These are phyloP conservation scores for Eucidaris tribuloides DNA, from an alignment of 35 echinoderm and acorn worm genomes.

Conservation along the genomic window DNA sequence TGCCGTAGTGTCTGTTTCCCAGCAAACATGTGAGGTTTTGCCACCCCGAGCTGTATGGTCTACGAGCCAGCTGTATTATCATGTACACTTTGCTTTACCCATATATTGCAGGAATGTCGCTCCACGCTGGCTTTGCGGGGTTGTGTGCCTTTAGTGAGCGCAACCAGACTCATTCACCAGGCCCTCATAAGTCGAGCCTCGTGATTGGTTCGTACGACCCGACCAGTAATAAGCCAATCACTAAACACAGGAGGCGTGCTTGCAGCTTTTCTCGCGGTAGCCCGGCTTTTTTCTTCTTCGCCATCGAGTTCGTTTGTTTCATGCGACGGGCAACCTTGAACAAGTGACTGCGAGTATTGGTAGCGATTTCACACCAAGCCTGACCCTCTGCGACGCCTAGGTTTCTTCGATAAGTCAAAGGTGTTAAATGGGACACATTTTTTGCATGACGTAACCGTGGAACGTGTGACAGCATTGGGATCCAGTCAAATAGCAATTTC, in stretches of 20 bases:
- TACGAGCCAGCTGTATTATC: slow-evolving; percentile 17
- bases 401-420: neutral
- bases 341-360: too few relatives aligned
- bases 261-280: too few relatives aligned
- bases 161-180: neutral
- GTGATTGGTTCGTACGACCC: neutral
- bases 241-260: neutral
- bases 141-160: neutral
- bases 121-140: neutral
- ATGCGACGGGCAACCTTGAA: too few relatives aligned
- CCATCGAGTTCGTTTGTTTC: too few relatives aligned
- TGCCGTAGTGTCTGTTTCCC: slow-evolving; percentile 7
- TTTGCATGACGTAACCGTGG: neutral
- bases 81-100: slow-evolving; percentile 27
- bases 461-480: too few relatives aligned
- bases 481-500: neutral
- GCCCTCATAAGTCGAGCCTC: slow-evolving; percentile 4
- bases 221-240: slow-evolving; percentile 17
- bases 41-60: neutral
- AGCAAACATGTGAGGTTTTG: slow-evolving; percentile 21
- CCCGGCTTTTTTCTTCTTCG: too few relatives aligned
- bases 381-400: neutral
- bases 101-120: too few relatives aligned
- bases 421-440: neutral
- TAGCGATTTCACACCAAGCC: neutral